Conservation (phyloP, 2,113 vertebrate species). For the Nibea coibor region DNA sequence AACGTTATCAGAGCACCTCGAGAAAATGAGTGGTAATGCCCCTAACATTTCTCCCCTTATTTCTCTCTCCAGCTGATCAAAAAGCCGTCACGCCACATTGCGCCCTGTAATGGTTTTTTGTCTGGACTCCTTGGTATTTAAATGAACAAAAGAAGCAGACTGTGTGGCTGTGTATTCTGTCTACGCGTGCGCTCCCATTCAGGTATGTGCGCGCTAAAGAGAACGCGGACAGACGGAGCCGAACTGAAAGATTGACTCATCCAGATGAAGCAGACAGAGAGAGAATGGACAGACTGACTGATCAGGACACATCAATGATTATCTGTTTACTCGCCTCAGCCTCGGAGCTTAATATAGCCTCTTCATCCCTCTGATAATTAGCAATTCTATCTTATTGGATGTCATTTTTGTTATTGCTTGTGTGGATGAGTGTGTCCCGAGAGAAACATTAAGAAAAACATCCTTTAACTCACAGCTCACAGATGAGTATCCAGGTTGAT, state of each 20-base stretch:
- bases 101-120: slow-evolving; percentile 58
- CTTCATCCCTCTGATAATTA: slow-evolving; percentile 21
- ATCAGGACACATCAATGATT: slow-evolving; percentile 51
- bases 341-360: slow-evolving; percentile 23
- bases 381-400: slow-evolving; percentile 21
- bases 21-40: slow-evolving; percentile 63
- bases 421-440: neutral
- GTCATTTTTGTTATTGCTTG: neutral
- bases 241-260: slow-evolving; percentile 37
- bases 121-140: slow-evolving; percentile 61
- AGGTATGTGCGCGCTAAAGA: neutral
- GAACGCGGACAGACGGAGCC: neutral
- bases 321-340: slow-evolving; percentile 47
- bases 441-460: neutral
- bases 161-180: slow-evolving; percentile 3
- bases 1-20: slow-evolving; percentile 51
- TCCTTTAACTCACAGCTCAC: neutral
- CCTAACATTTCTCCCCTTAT: slow-evolving; percentile 44
- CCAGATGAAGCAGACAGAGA: slow-evolving; percentile 11
- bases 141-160: slow-evolving; percentile 60
- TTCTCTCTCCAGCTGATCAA: slow-evolving; percentile 55
- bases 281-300: slow-evolving; percentile 30
- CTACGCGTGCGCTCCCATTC: neutral
- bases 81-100: slow-evolving; percentile 69
- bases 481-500: slow-evolving; percentile 38